phyloP scores from a whole-genome alignment of 2,888 invertebrate genomes.

The Drosophila buzzatii region DNA sequence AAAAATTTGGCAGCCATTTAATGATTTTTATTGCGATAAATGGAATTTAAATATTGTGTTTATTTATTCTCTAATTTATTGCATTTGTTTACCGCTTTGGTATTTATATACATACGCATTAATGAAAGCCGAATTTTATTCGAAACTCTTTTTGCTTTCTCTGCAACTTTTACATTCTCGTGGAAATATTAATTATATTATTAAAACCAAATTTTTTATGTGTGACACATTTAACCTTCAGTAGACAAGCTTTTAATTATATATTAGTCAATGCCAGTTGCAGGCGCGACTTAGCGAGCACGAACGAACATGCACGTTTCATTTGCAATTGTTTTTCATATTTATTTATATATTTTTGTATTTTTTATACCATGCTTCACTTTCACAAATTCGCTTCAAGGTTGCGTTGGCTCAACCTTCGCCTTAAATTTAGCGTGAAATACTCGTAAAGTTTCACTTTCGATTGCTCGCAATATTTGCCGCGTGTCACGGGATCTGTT shows the following conservation, averaged over 20 bases:
- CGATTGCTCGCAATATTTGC: constrained; percentile 39
- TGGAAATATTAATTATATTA: constrained; percentile 23
- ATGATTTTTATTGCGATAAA: neutral
- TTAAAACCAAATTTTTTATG: constrained; percentile 11
- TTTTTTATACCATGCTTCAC: neutral
- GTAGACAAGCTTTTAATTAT: constrained; percentile 47
- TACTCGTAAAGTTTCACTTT: constrained; percentile 42
- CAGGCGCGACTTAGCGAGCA: constrained; percentile 28
- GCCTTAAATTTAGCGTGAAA: constrained; percentile 47
- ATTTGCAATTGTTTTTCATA: constrained; percentile 10
- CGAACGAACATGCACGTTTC: constrained; percentile 20
- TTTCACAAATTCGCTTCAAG: constrained; percentile 53
- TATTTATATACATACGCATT: neutral
- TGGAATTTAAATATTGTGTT: neutral
- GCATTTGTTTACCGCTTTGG: neutral
- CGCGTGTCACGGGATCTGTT: constrained; percentile 10
- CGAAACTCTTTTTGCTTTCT: neutral
- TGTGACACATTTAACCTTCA: constrained; percentile 47
- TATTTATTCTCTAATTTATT: neutral
- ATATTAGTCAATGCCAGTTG: constrained; percentile 50
- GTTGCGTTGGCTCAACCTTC: constrained; percentile 65
- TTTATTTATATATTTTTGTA: neutral
- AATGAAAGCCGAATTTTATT: neutral
- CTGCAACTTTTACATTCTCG: constrained; percentile 25
- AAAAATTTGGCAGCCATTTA: constrained; percentile 7